Conservation (phyloP, 2,113 vertebrate species). For the Corythaeola cristata region DNA sequence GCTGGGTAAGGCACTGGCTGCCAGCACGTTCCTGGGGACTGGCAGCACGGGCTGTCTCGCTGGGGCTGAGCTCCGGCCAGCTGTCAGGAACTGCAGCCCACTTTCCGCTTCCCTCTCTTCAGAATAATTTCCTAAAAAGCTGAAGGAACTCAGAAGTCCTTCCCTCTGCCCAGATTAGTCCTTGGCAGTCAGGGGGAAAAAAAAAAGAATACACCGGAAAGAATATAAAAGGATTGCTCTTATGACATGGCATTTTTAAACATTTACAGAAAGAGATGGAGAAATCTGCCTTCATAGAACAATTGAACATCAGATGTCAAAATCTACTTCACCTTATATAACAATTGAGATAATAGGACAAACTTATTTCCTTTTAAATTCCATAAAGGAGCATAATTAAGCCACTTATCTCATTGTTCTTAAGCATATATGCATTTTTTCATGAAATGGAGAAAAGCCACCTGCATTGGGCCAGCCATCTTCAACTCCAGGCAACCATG, state of each 20-base stretch:
- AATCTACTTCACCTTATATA: background rate
- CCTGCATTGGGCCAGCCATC: background rate
- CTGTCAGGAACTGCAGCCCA: background rate
- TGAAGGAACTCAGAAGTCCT: background rate
- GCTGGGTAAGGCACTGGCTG: background rate
- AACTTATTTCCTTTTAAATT: background rate
- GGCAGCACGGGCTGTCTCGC: background rate
- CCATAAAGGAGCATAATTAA: background rate
- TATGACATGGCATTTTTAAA: constrained; percentile 3
- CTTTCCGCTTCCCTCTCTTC: background rate
- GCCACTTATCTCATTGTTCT: background rate
- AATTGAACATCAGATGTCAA: background rate
- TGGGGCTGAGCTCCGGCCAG: background rate
- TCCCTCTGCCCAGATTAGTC: background rate
- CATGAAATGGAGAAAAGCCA: background rate
- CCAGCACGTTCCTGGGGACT: background rate
- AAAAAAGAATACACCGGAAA: background rate
- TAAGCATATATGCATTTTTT: background rate
- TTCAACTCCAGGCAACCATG: background rate
- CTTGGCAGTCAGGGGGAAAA: background rate
- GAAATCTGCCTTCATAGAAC: background rate
- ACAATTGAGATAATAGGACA: background rate
- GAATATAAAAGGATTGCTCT: background rate
- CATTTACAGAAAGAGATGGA: background rate
- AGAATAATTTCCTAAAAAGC: no score